A percentile compares a stretch with the other conserved stretches of the same genome.
Conservation (phyloP, 1,140 invertebrate species). For the Drosophila pseudoobscura region DNA sequence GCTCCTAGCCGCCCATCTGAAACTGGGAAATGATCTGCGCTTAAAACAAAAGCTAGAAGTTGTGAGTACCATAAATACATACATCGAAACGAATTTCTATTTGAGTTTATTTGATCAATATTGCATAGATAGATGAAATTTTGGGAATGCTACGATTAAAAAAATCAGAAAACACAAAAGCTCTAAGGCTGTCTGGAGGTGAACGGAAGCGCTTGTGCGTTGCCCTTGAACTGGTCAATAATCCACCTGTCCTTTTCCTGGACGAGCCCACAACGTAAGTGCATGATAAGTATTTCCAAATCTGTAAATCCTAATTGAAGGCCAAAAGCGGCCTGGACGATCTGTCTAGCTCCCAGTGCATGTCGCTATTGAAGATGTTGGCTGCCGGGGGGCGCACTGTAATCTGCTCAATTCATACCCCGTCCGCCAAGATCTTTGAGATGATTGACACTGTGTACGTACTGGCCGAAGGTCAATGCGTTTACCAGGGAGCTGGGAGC, state of each 20-base stretch:
- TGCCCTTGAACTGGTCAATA: slow-evolving; percentile 95
- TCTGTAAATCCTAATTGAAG: background rate
- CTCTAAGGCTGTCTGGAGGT: slow-evolving; percentile 92
- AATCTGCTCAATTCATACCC: slow-evolving; percentile 96
- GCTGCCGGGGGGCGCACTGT: slow-evolving; percentile 93
- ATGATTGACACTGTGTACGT: slow-evolving; percentile 92
- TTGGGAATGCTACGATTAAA: slow-evolving; percentile 87
- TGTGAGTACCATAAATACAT: slow-evolving; percentile 85
- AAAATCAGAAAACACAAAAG: slow-evolving; percentile 87
- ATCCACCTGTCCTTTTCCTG: slow-evolving; percentile 95
- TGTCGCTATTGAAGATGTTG: slow-evolving; percentile 89
- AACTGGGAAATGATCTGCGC: slow-evolving; percentile 88
- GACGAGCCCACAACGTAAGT: slow-evolving; percentile 93
- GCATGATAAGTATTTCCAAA: background rate
- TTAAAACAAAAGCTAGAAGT: slow-evolving; percentile 87
- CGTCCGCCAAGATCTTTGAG: slow-evolving; percentile 90
- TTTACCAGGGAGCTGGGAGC: slow-evolving; percentile 88
- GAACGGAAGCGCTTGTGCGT: slow-evolving; percentile 96
- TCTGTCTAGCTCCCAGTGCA: slow-evolving; percentile 89
- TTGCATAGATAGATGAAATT: slow-evolving; percentile 87
- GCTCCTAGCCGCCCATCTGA: slow-evolving; percentile 93
- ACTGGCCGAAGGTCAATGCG: slow-evolving; percentile 89
- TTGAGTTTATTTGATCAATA: background rate
- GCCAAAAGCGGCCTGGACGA: slow-evolving; percentile 87
- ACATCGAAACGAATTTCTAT: background rate